Evolutionary conservation across 1,140 invertebrate genomes (phyloP), one percentile per base, ranked within the genome.

Genomic region (Gyrodactylus bullatarudis): DNA sequence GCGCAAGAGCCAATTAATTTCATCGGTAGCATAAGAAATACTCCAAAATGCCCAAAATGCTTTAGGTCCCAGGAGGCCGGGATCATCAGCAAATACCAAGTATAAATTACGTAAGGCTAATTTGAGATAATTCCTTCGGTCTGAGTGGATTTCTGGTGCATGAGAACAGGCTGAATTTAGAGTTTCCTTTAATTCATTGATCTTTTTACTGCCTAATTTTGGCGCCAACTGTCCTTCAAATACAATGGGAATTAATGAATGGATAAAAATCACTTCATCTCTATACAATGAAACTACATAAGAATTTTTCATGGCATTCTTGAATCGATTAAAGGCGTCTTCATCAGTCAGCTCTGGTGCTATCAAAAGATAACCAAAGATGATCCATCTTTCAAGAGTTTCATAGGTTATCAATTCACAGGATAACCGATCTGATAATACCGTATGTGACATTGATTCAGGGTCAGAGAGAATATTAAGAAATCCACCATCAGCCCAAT

Each of bases 11-110:
- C 95, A 99, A 70, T 89, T 84, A 22, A 98, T 88, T 84, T 99
- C 94, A 84, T 98, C 94, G 77, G 92, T 84, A 0, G 91, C 87
- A 80, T 91, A 88, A 75, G 89, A 91, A 0, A 98, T 80, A 0
- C 88, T 93, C 85, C 96, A 96, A 78, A 97, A 89, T 75, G 97
- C 89, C 77, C 94, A 86, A 26, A 98, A 83, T n/a, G 89, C 89
- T 81, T 97, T 96, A 8, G 92, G 92, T 0, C 93, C 95, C 20
- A 99, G 81, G 8, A 99, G 82, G 1, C 94, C 94, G 21, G 94
- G 94, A 79, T 99, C 92, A 83, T 99, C 95, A 20, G 91, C 89
- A 76, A 98, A 85, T 75, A 99, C 89, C 2, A 96, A 82, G 19
- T 88, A 89, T 74, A 99, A 80, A 82, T 99, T 94, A 80, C 93